These are phyloP conservation scores for Odontamblyopus lacepedii DNA, from an alignment of 2,797 vertebrate genomes.

Conservation along the genomic window DNA sequence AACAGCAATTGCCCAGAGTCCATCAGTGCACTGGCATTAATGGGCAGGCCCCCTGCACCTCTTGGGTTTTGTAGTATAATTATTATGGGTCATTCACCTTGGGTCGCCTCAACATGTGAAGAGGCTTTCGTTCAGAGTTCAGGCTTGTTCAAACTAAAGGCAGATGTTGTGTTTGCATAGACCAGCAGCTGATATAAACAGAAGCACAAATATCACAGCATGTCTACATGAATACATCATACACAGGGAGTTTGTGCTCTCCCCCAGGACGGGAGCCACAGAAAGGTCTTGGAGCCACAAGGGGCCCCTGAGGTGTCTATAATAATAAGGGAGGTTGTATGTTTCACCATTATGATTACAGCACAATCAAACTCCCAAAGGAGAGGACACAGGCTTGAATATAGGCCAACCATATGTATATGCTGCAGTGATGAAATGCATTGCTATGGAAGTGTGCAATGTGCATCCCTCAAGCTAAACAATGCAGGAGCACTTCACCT, in stretches of 20 bases:
- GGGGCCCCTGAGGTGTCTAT: conserved; percentile 51
- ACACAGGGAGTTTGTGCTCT: conserved; percentile 16
- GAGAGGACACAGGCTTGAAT: conserved; percentile 48
- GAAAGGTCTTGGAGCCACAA: conserved; percentile 45
- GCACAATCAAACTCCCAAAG: conserved; percentile 55
- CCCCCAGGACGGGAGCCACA: conserved; percentile 10
- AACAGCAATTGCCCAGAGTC: conserved; percentile 58
- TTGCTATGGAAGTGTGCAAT: conserved; percentile 27
- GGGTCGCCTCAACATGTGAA: conserved; percentile 42
- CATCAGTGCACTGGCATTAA: conserved; percentile 63
- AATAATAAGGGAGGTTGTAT: conserved; percentile 46
- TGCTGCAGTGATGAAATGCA: conserved; percentile 49
- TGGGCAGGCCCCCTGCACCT: conserved; percentile 29
- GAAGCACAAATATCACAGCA: conserved; percentile 18
- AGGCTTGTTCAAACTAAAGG: conserved; percentile 18
- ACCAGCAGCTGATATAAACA: conserved; percentile 9
- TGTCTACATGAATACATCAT: conserved; percentile 18
- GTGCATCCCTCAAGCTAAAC: conserved; percentile 49
- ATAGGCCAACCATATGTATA: conserved; percentile 63
- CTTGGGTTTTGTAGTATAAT: conserved; percentile 66
- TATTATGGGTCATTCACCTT: conserved; percentile 57
- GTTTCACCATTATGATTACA: conserved; percentile 43
- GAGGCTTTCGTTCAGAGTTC: conserved; percentile 28
- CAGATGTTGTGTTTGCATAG: not conserved
- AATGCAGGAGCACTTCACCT: conserved; percentile 21